A percentile compares a stretch with the other conserved stretches of the same genome.
phyloP scores from a whole-genome alignment of 2,113 vertebrate species.

The Gulo gulo region DNA sequence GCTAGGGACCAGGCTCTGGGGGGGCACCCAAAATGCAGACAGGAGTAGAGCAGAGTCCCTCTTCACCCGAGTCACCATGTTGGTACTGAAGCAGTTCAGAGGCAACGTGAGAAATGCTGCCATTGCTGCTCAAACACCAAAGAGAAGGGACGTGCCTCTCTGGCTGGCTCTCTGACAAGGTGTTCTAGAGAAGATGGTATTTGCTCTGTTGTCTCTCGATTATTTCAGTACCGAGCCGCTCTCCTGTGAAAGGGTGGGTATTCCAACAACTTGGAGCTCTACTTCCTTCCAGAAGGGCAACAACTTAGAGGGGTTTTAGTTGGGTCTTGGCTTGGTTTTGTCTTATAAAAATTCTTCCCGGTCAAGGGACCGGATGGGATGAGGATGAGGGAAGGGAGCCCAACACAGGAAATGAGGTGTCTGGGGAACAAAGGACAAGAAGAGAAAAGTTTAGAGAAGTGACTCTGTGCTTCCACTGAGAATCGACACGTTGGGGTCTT shows the following conservation, averaged over 20 bases:
- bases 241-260: neutral
- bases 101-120: neutral
- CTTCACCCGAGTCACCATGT: neutral
- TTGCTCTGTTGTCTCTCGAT: neutral
- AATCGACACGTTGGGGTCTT: constrained; percentile 13
- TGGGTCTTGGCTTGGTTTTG: neutral
- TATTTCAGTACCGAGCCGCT: neutral
- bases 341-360: neutral
- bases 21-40: neutral
- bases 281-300: neutral
- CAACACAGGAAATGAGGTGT: constrained; percentile 46
- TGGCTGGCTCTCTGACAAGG: neutral
- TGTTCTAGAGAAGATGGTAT: neutral
- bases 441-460: constrained; percentile 66
- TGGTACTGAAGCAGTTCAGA: neutral
- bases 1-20: neutral
- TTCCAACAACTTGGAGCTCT: neutral
- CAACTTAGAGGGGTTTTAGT: neutral
- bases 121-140: neutral
- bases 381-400: constrained; percentile 28
- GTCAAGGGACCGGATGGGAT: constrained; percentile 21
- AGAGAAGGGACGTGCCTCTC: neutral
- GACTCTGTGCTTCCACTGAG: neutral
- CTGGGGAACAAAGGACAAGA: constrained; percentile 35
- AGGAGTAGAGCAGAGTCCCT: neutral